Conservation (phyloP, 2,797 vertebrate genomes). For the Paratrypauchen microcephalus region DNA sequence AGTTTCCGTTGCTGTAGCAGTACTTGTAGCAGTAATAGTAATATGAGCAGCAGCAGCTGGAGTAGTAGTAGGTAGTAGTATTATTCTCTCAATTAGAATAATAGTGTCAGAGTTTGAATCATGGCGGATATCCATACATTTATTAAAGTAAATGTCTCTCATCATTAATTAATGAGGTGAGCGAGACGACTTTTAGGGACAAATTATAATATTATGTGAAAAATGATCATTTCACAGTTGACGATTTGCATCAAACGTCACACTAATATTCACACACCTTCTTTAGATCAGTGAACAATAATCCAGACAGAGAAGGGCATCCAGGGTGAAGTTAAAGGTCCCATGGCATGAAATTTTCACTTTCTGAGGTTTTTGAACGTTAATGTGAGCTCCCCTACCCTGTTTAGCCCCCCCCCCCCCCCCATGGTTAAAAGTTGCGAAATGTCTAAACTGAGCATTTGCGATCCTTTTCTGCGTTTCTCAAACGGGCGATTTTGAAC, state of each 20-base stretch:
- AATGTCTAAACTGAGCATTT: too few species aligned
- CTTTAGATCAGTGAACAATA: background rate
- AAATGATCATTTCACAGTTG: background rate
- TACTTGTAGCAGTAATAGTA: background rate
- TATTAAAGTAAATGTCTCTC: constrained; percentile 42
- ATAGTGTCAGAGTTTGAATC: background rate
- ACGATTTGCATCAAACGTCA: constrained; percentile 1
- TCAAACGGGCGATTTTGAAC: too few species aligned
- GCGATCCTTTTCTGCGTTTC: too few species aligned
- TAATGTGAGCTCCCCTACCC: too few species aligned
- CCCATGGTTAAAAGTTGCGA: too few species aligned
- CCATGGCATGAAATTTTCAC: too few species aligned
- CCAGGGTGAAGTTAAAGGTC: background rate
- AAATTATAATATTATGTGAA: background rate
- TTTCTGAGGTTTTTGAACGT: too few species aligned
- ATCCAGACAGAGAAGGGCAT: background rate
- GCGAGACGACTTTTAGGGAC: background rate
- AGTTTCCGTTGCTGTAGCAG: too few species aligned
- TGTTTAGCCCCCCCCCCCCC: too few species aligned
- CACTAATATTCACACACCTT: background rate
- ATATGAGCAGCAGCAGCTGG: background rate
- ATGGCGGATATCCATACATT: constrained; percentile 32
- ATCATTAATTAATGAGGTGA: constrained; percentile 21
- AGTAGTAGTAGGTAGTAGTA: background rate
- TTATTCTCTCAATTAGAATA: background rate